These are phyloP conservation scores for Myotis vivesi DNA, from an alignment of 2,797 vertebrate genomes.

Conservation along the genomic window DNA sequence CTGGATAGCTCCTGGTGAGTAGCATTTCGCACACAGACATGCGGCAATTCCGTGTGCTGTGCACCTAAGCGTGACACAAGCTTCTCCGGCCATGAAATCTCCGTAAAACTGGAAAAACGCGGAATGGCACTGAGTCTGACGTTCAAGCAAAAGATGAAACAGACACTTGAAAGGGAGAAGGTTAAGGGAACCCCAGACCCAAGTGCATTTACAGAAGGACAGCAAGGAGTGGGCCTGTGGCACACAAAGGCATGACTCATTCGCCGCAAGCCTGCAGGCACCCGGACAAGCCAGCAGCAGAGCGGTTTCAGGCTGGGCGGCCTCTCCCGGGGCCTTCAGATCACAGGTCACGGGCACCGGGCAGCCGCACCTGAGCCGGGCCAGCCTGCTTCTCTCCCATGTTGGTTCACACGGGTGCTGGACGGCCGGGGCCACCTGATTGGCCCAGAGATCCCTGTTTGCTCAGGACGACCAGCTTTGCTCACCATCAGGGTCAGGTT, in stretches of 20 bases:
- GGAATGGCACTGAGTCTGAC: background rate
- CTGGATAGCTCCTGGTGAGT: rapidly evolving
- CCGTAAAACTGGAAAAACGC: background rate
- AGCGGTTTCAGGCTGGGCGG: background rate
- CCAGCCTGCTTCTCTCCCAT: background rate
- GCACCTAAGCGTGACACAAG: background rate
- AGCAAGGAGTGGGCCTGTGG: background rate
- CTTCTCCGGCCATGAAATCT: too few relatives aligned
- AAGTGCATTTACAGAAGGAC: background rate
- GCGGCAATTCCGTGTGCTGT: rapidly evolving
- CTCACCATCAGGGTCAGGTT: slow-evolving; percentile 3
- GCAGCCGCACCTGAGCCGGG: background rate
- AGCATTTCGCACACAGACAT: background rate
- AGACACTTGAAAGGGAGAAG: background rate
- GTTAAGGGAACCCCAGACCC: background rate
- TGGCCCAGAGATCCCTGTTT: background rate
- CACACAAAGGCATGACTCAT: background rate
- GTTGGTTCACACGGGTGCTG: slow-evolving; percentile 17
- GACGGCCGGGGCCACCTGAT: background rate
- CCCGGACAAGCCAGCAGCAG: background rate
- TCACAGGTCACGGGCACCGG: background rate
- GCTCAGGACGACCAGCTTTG: background rate
- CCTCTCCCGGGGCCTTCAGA: slow-evolving; percentile 10
- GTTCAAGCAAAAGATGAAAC: background rate
- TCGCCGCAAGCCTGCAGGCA: background rate